A percentile compares a stretch with the other conserved stretches of the same genome.
phyloP scores from a whole-genome alignment of 2,888 invertebrate genomes.

The Chrysomela aeneicollis region DNA sequence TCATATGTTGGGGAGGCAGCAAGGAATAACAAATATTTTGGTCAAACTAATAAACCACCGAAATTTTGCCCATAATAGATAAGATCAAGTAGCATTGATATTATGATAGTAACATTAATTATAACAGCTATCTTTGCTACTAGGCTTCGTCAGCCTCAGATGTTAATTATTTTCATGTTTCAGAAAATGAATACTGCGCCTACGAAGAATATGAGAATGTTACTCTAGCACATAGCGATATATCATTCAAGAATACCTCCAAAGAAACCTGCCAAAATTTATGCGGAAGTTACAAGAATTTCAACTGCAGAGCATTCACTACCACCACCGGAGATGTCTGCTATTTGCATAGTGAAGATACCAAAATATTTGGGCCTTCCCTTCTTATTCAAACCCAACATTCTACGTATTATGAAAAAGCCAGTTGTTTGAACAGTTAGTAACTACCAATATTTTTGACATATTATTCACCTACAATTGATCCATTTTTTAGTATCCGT shows the following conservation, averaged over 20 bases:
- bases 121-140: too few species aligned
- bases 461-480: too few species aligned
- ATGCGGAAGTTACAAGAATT: constrained; percentile 71
- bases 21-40: too few species aligned
- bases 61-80: too few species aligned
- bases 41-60: too few species aligned
- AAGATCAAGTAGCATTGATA: too few species aligned
- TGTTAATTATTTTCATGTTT: constrained; percentile 16
- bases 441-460: too few species aligned
- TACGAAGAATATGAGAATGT: constrained; percentile 80
- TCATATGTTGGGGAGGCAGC: too few species aligned
- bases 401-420: constrained; percentile 80
- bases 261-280: constrained; percentile 65
- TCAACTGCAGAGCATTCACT: constrained; percentile 78
- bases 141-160: too few species aligned
- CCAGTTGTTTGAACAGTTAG: constrained; percentile 85
- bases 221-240: constrained; percentile 71
- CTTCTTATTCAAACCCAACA: constrained; percentile 67
- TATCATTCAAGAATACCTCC: constrained; percentile 62
- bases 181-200: constrained; percentile 70
- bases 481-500: constrained; percentile 77
- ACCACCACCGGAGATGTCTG: constrained; percentile 61
- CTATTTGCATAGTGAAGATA: constrained; percentile 82
- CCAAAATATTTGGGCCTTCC: constrained; percentile 79
- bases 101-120: too few species aligned